A percentile compares a stretch with the other conserved stretches of the same genome.
Conservation (phyloP, 2,113 vertebrate species). For the Casuarius casuarius region DNA sequence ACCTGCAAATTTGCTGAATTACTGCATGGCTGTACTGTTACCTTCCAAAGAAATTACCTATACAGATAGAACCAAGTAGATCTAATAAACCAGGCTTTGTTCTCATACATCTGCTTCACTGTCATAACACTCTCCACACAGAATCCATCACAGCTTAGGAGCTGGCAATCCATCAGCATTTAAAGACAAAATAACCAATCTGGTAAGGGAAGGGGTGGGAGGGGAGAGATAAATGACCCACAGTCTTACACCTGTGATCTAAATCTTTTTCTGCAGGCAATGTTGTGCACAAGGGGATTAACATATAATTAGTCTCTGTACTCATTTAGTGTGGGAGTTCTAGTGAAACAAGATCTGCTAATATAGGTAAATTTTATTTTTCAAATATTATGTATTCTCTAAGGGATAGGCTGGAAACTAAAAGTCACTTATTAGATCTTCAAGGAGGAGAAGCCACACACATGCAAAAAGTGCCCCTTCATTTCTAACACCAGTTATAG, state of each 20-base stretch:
- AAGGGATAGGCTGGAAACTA: not conserved
- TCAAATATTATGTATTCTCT: not conserved
- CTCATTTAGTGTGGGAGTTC: not conserved
- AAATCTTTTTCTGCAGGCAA: not conserved
- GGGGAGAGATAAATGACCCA: slow-evolving; percentile 31
- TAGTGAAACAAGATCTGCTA: not conserved
- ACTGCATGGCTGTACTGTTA: not conserved
- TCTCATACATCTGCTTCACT: slow-evolving; percentile 4
- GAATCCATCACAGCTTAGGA: slow-evolving; percentile 17
- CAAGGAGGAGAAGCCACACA: not conserved
- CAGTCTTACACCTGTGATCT: slow-evolving; percentile 23
- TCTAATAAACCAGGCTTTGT: not conserved
- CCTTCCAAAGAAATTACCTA: not conserved
- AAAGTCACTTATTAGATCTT: not conserved
- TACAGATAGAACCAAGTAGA: not conserved
- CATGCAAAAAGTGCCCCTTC: not conserved
- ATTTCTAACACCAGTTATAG: not conserved
- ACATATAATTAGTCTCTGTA: not conserved
- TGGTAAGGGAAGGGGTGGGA: not conserved
- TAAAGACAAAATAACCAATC: slow-evolving; percentile 39
- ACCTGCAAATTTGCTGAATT: not conserved
- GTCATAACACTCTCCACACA: not conserved
- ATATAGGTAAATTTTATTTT: slow-evolving; percentile 4
- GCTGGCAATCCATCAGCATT: slow-evolving; percentile 7
- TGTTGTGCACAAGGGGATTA: not conserved